These are phyloP conservation scores for Parazoanthus darwini DNA, from an alignment of 92 coral and sea anemone genomes.

Conservation along the genomic window DNA sequence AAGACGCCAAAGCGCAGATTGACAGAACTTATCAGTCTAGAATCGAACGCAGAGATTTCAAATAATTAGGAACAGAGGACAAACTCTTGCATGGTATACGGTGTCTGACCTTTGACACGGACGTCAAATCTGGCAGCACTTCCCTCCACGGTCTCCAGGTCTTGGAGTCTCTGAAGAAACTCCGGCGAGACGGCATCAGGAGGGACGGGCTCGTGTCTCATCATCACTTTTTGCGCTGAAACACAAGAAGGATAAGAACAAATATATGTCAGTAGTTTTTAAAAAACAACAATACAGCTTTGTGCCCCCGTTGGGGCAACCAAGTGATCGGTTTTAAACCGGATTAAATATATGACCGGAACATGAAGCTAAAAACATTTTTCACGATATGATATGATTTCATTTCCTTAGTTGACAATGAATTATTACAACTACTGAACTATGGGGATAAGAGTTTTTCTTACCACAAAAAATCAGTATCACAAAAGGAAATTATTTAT, in stretches of 20 bases:
- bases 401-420: too few relatives aligned
- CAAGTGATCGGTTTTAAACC: too few relatives aligned
- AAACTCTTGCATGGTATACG: background rate
- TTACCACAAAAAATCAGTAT: too few relatives aligned
- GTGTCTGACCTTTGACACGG: slow-evolving; percentile 67
- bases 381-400: background rate
- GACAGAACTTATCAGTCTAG: too few relatives aligned
- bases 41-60: background rate
- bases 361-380: too few relatives aligned
- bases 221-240: slow-evolving; percentile 74
- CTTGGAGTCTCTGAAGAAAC: slow-evolving; percentile 92
- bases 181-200: slow-evolving; percentile 80
- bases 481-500: too few relatives aligned
- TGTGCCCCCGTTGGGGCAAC: too few relatives aligned
- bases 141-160: slow-evolving; percentile 94
- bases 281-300: too few relatives aligned
- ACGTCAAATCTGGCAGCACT: slow-evolving; percentile 94
- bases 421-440: too few relatives aligned
- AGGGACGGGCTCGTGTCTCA: slow-evolving; percentile 81
- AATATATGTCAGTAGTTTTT: background rate
- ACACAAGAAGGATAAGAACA: background rate
- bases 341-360: too few relatives aligned
- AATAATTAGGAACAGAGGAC: background rate
- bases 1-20: too few relatives aligned
- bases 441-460: too few relatives aligned